Evolutionary conservation across 2,797 vertebrate genomes (phyloP).

Genomic region (Gobionotothen gibberifrons): DNA sequence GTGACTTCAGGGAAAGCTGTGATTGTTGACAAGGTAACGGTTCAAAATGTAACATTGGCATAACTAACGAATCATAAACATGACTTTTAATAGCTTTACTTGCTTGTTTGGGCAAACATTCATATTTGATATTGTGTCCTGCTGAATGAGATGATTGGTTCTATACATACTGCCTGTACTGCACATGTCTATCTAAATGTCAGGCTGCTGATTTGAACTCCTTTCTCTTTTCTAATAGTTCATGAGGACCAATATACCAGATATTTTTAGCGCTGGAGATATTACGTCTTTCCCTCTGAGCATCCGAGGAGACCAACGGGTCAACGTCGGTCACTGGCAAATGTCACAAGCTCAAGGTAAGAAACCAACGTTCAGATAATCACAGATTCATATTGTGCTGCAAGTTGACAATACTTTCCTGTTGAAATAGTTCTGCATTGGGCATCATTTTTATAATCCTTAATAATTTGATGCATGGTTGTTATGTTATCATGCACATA

Average conservation of each 20-base stretch:
- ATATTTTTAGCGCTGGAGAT: conserved; percentile 89
- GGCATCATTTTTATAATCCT: not conserved
- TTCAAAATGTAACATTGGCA: not conserved
- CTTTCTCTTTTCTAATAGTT: conserved; percentile 71
- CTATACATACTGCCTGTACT: not conserved
- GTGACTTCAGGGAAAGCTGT: conserved; percentile 82
- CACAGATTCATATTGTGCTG: not conserved
- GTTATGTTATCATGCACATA: not conserved
- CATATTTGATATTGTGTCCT: not conserved
- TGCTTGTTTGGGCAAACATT: not conserved
- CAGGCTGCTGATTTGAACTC: conserved; percentile 14
- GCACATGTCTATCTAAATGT: not conserved
- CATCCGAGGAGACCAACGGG: conserved; percentile 72
- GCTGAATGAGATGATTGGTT: not conserved
- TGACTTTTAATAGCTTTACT: not conserved
- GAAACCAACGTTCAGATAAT: conserved; percentile 4
- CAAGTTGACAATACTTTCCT: not conserved
- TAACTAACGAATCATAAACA: not conserved
- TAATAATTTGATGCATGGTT: not conserved
- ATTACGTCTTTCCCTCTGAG: conserved; percentile 89
- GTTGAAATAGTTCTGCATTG: not conserved
- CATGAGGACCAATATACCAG: conserved; percentile 87
- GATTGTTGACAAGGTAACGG: conserved; percentile 88
- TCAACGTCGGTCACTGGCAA: conserved; percentile 90
- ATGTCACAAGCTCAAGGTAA: conserved; percentile 90